phyloP scores from a whole-genome alignment of 92 coral and sea anemone genomes.

The Porites lobata region DNA sequence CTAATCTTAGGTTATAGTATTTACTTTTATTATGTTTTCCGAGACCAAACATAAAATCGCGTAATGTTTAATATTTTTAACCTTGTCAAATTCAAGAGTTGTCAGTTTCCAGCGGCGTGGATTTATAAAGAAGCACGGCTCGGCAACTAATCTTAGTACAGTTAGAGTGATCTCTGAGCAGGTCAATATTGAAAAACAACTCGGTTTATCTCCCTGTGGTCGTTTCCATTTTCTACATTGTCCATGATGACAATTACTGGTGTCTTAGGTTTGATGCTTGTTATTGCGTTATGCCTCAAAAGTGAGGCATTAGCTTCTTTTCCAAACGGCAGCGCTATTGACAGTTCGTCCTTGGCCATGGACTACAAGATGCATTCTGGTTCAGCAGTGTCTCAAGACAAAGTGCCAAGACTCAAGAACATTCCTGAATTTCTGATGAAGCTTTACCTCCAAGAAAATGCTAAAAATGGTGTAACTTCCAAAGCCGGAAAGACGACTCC shows the following conservation, averaged over 20 bases:
- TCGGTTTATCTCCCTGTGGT: neutral
- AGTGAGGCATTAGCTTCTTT: neutral
- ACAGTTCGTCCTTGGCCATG: neutral
- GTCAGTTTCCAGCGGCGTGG: no score
- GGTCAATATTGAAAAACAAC: no score
- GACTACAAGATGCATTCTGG: no score
- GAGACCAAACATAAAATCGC: no score
- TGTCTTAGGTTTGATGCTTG: neutral
- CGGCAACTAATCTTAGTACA: no score
- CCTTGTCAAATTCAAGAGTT: no score
- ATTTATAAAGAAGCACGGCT: no score
- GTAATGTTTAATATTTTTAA: no score
- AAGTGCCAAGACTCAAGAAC: neutral
- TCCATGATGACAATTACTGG: neutral
- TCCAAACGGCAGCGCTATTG: neutral
- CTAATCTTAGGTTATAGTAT: no score
- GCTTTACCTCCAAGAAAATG: neutral
- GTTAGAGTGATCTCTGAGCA: neutral
- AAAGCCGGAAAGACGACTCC: neutral
- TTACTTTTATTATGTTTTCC: no score
- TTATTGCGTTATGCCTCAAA: neutral
- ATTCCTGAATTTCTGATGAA: conserved; percentile 9
- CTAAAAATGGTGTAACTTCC: neutral
- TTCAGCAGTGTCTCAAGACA: neutral
- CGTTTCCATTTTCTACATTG: neutral